Evolutionary conservation across 2,888 invertebrate genomes (phyloP).

Genomic region (Lycophotia porphyrea): DNA sequence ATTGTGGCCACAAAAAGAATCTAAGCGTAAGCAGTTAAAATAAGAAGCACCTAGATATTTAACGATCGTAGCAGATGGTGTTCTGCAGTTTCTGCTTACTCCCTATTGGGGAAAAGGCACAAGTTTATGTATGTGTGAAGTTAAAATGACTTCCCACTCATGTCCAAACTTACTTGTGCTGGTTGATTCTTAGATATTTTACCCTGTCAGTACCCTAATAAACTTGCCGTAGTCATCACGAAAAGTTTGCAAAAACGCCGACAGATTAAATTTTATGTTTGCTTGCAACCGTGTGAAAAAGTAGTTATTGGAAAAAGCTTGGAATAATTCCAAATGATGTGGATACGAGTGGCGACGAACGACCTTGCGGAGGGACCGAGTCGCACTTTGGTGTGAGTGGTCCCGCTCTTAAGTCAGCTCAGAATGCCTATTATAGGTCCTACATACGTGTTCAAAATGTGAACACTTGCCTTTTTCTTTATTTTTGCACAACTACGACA

Average conservation of each 20-base stretch:
- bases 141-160: neutral
- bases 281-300: slow-evolving; percentile 44
- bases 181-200: slow-evolving; percentile 3
- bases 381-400: slow-evolving; percentile 52
- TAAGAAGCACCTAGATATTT: neutral
- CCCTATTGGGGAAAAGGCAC: neutral
- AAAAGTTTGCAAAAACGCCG: slow-evolving; percentile 21
- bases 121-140: neutral
- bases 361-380: slow-evolving; percentile 64
- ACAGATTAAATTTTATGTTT: slow-evolving; percentile 49
- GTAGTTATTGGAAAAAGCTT: slow-evolving; percentile 67
- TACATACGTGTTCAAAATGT: neutral
- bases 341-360: slow-evolving; percentile 59
- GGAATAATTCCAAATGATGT: slow-evolving; percentile 72
- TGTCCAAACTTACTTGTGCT: neutral
- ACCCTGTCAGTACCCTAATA: slow-evolving; percentile 1
- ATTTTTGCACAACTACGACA: neutral
- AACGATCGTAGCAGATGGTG: neutral
- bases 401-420: slow-evolving; percentile 24
- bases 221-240: slow-evolving; percentile 10
- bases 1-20: neutral
- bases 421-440: slow-evolving; percentile 20
- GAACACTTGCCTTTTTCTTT: neutral
- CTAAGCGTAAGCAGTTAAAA: neutral
- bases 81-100: neutral